Percentiles rank a stretch among this genome's conserved stretches.
phyloP scores from a whole-genome alignment of 2,113 vertebrate genomes.

The Salminus brasiliensis region DNA sequence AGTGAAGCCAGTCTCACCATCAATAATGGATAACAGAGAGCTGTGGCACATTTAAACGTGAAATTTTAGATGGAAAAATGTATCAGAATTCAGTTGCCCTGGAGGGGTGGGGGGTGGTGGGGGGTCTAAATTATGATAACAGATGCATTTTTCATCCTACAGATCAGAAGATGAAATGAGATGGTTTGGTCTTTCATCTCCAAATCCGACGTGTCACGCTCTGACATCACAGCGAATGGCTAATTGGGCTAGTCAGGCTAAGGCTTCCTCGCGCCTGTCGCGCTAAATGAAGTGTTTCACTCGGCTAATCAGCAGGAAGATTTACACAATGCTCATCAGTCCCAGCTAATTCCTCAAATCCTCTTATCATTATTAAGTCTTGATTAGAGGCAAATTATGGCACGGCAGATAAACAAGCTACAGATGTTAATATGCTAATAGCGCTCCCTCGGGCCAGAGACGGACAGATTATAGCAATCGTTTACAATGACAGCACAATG shows the following conservation, averaged over 20 bases:
- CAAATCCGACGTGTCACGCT: slow-evolving; percentile 30
- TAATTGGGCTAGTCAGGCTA: slow-evolving; percentile 51
- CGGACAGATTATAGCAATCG: slow-evolving; percentile 27
- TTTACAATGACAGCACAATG: slow-evolving; percentile 34
- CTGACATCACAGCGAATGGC: slow-evolving; percentile 43
- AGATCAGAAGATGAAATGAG: slow-evolving; percentile 8
- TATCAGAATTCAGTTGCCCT: too few species aligned
- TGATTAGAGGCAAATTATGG: slow-evolving; percentile 48
- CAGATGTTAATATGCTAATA: slow-evolving; percentile 40
- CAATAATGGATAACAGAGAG: not conserved
- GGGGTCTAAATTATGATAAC: not conserved
- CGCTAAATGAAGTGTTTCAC: slow-evolving; percentile 53
- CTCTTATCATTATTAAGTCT: slow-evolving; percentile 52
- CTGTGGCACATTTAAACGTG: not conserved
- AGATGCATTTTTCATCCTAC: not conserved
- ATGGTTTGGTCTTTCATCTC: slow-evolving; percentile 29
- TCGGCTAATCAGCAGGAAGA: slow-evolving; percentile 46
- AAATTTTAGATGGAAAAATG: not conserved
- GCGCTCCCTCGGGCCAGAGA: slow-evolving; percentile 26
- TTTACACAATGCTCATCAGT: slow-evolving; percentile 33
- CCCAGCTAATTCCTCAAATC: slow-evolving; percentile 40
- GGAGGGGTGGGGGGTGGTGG: too few species aligned
- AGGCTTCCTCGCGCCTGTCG: slow-evolving; percentile 29
- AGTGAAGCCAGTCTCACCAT: not conserved
- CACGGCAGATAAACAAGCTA: slow-evolving; percentile 42